A percentile compares a stretch with the other conserved stretches of the same genome.
Evolutionary conservation across 2,888 invertebrate species (phyloP).

Genomic region (Agriopis aurantiaria): DNA sequence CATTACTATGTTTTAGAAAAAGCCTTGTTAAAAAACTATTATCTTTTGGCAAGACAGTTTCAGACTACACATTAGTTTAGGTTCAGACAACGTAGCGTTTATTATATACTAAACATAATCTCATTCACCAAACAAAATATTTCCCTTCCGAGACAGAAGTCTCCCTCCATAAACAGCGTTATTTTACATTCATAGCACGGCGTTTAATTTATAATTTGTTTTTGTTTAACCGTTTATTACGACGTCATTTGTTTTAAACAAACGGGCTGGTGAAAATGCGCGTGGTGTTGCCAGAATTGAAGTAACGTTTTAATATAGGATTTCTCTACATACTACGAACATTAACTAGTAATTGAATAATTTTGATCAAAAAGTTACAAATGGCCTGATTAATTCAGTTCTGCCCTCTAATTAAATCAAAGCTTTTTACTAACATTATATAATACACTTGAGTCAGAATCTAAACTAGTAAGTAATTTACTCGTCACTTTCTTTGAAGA

Average conservation of each 20-base stretch:
- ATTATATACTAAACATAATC: neutral
- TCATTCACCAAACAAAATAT: conserved; percentile 27
- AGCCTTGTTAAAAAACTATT: no score
- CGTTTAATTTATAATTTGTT: conserved; percentile 61
- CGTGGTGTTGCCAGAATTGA: conserved; percentile 41
- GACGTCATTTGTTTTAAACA: conserved; percentile 57
- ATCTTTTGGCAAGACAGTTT: no score
- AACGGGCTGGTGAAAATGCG: conserved; percentile 47
- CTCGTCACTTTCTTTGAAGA: no score
- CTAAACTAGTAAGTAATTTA: no score
- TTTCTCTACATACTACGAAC: neutral
- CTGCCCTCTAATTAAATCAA: no score
- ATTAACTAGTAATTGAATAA: neutral
- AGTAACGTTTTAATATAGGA: conserved; percentile 39
- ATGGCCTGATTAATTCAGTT: no score
- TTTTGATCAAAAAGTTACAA: no score
- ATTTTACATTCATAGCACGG: conserved; percentile 60
- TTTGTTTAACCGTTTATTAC: conserved; percentile 57
- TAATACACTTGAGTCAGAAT: no score
- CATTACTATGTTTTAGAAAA: no score
- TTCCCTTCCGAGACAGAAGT: conserved; percentile 17
- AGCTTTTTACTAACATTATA: no score
- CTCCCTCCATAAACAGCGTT: conserved; percentile 44
- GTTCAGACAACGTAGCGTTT: no score
- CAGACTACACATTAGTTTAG: no score